phyloP scores from a whole-genome alignment of 2,113 vertebrate species.

The Nycticebus coucang region DNA sequence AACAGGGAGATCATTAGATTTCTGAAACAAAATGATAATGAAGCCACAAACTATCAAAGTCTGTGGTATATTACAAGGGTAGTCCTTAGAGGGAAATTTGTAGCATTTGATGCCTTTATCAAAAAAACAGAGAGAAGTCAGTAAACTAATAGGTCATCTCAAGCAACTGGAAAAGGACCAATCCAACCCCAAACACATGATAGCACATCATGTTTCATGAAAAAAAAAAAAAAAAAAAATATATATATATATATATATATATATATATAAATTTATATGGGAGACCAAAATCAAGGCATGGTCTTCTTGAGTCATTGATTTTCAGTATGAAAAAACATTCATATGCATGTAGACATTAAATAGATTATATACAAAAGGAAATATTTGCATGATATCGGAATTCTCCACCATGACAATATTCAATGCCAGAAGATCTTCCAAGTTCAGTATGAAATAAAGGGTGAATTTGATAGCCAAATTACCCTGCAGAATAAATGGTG shows the following conservation, averaged over 20 bases:
- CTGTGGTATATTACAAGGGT: too few species aligned
- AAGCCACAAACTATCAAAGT: too few species aligned
- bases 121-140: too few species aligned
- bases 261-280: neutral
- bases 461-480: neutral
- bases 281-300: neutral
- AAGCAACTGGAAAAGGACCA: too few species aligned
- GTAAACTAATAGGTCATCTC: too few species aligned
- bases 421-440: neutral
- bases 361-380: neutral
- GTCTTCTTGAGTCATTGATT: neutral
- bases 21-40: too few species aligned
- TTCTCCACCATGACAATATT: neutral
- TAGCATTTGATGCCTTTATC: too few species aligned
- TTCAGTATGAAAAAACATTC: neutral
- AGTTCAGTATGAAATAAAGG: neutral
- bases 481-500: neutral
- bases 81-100: too few species aligned
- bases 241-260: neutral
- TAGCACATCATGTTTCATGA: neutral
- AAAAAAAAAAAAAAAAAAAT: neutral
- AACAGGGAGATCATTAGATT: too few species aligned
- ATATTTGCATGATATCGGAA: neutral
- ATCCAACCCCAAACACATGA: neutral
- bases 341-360: conserved; percentile 8